Conservation (phyloP, 2,888 invertebrate genomes). For the Gymnoscelis rufifasciata region DNA sequence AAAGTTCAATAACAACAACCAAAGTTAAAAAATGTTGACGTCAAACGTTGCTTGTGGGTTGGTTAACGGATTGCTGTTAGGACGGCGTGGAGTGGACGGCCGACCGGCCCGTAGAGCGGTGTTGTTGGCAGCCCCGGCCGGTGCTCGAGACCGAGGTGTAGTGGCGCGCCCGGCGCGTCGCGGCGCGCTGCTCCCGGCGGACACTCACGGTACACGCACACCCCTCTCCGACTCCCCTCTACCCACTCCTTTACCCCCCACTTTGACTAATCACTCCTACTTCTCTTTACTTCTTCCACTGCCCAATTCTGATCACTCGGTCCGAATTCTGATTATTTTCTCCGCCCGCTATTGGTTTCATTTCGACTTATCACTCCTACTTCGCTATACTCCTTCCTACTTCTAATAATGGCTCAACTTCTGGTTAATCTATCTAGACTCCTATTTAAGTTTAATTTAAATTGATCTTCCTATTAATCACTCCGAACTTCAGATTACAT, state of each 20-base stretch:
- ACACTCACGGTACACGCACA: conserved; percentile 68
- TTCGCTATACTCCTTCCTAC: too few relatives aligned
- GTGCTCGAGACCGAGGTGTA: conserved; percentile 78
- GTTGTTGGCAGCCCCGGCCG: conserved; percentile 76
- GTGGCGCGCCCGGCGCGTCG: conserved; percentile 76
- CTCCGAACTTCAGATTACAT: too few relatives aligned
- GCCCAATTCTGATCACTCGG: too few relatives aligned
- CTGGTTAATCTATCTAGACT: too few relatives aligned
- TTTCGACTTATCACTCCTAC: background rate
- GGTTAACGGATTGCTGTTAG: conserved; percentile 61
- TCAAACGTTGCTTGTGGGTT: conserved; percentile 24
- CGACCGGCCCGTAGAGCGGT: conserved; percentile 73
- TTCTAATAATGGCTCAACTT: too few relatives aligned
- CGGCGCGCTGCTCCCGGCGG: conserved; percentile 72
- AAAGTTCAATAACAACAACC: too few relatives aligned
- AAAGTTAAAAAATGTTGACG: conserved; percentile 24
- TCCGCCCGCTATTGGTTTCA: too few relatives aligned
- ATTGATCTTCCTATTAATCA: too few relatives aligned
- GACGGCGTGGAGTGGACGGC: conserved; percentile 73
- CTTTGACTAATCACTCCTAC: background rate
- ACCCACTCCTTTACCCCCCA: background rate
- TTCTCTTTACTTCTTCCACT: background rate
- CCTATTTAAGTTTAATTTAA: too few relatives aligned
- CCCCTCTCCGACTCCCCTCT: conserved; percentile 9
- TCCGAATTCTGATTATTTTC: too few relatives aligned